Base-by-base conservation (phyloP, 2,797 vertebrate species). In the Cyclura pinguis region DNA sequence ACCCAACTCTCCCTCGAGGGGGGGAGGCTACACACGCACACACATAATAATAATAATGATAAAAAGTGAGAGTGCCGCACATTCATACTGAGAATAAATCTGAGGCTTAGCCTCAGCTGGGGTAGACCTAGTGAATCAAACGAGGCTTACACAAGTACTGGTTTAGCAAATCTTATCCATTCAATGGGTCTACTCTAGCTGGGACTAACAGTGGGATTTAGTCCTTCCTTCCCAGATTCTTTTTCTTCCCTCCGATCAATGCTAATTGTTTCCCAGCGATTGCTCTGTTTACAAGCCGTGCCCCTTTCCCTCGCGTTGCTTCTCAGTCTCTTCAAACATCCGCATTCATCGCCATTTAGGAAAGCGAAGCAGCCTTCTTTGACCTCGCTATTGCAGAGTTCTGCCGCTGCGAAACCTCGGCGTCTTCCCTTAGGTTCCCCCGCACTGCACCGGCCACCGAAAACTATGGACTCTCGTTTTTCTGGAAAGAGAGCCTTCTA, bases 381-480 rank as follows among this genome's bases (percentile, higher is more conserved):
- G n/a, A 42, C 69, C 57, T 52, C 27, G 18, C 8, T 57, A 81
- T 59, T 82, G 85, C 85, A 76, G 88, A 80, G 89, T 27, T 42
- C 52, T 20, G 38, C 38, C 62, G 52, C 22, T 62, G 67, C 4
- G 52, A 81, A 90, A 16, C 24, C 38, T 84, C 20, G 2, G 35
- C 35, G 8, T 72, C 20, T 77, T 59, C 77, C 16, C 2, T 6
- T 52, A 5, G 12, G 24, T 84, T n/a, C 13, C 83, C 83, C 22
- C 16, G 2, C 42, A 20, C 42, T 32, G 27, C 77, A 12, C 42
- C 38, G 9, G 50, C 22, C 20, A 55, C 50, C 14, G 14, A 38
- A 67, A 13, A 7, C 59, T 13, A 29, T 2, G 62, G 24, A 14
- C 3, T 32, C 4, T 27, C 73, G 55, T 77, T 64, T 57, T 76